phyloP scores from a whole-genome alignment of 2,797 vertebrate genomes.

The Gymnopithys bicolor region DNA sequence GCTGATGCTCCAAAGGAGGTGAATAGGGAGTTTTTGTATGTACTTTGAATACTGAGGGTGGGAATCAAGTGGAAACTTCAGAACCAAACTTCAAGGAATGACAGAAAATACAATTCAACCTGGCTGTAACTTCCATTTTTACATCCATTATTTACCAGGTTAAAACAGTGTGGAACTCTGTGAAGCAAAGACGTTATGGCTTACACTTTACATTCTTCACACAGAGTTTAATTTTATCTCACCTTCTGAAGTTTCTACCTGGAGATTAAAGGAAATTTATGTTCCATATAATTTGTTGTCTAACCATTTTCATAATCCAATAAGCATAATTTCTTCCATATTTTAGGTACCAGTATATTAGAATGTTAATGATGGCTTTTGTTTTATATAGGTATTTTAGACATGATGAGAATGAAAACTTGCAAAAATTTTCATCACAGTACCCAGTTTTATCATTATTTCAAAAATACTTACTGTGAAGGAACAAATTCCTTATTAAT shows the following conservation, averaged over 20 bases:
- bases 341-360: background rate
- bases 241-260: background rate
- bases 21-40: background rate
- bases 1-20: conserved; percentile 93
- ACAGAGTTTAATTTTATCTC: background rate
- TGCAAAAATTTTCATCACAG: background rate
- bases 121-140: background rate
- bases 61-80: background rate
- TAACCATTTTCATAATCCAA: background rate
- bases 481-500: background rate
- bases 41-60: background rate
- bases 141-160: background rate
- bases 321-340: background rate
- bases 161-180: background rate
- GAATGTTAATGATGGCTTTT: background rate
- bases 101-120: background rate
- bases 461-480: background rate
- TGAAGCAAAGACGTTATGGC: background rate
- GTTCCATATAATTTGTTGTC: background rate
- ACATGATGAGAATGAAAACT: background rate
- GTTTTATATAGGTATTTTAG: background rate
- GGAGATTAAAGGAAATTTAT: background rate
- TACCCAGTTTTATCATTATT: background rate
- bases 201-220: background rate
- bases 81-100: background rate